A percentile compares a stretch with the other conserved stretches of the same genome.
Conservation (phyloP, 2,797 vertebrate genomes). For the Girardinus metallicus region DNA sequence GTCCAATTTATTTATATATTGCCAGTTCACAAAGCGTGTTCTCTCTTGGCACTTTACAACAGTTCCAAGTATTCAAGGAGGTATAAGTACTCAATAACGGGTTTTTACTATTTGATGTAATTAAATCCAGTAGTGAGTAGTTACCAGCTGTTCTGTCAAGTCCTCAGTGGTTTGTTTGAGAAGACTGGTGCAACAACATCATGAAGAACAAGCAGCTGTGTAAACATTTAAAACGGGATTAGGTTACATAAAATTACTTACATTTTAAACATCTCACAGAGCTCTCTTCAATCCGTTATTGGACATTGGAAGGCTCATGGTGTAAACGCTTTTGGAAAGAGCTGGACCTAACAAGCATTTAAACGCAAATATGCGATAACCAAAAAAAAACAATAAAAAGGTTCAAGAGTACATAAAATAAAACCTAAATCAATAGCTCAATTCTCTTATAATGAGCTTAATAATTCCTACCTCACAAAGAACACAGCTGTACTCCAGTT, state of each 20-base stretch:
- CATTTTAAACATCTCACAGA: background rate
- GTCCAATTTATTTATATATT: background rate
- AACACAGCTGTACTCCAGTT: background rate
- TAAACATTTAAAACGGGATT: background rate
- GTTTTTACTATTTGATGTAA: background rate
- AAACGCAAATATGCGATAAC: constrained; percentile 12
- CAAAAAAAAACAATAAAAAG: background rate
- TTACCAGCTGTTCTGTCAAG: background rate
- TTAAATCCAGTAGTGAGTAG: background rate
- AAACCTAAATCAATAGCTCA: background rate
- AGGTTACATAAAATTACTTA: background rate
- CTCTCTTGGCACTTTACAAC: background rate
- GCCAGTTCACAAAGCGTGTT: background rate
- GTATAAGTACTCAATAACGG: background rate
- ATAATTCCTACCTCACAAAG: background rate
- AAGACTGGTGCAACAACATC: background rate
- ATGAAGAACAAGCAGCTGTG: background rate
- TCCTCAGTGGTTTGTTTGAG: background rate
- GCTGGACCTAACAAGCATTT: constrained; percentile 2
- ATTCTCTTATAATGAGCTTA: background rate
- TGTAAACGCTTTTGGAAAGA: background rate
- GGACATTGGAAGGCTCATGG: background rate
- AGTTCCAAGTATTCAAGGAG: background rate
- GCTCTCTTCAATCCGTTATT: background rate
- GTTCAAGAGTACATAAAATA: background rate